A percentile compares a stretch with the other conserved stretches of the same genome.
These are phyloP conservation scores for Leucophenga varia DNA, from an alignment of 1,140 invertebrate genomes.

Conservation along the genomic window DNA sequence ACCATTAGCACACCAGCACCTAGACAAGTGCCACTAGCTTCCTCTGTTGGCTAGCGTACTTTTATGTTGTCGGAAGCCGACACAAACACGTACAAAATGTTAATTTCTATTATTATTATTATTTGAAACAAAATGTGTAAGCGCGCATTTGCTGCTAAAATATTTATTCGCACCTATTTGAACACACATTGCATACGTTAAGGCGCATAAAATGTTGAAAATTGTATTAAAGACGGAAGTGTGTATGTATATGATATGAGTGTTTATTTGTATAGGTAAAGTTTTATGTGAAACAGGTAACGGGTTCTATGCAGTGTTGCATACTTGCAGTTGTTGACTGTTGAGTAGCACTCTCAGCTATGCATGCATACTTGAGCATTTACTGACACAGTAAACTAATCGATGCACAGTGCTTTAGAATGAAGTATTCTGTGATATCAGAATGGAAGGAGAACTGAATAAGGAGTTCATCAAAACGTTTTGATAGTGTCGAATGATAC, in stretches of 20 bases:
- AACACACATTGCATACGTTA: constrained; percentile 3
- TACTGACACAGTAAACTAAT: too few species aligned
- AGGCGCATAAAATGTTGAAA: constrained; percentile 22
- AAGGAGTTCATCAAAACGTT: too few species aligned
- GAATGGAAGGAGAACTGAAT: too few species aligned
- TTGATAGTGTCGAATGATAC: too few species aligned
- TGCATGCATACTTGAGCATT: constrained; percentile 23
- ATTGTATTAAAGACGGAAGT: too few species aligned
- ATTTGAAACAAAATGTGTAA: constrained; percentile 27
- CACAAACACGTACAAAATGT: constrained; percentile 46
- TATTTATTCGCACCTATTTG: constrained; percentile 52
- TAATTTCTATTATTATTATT: constrained; percentile 52
- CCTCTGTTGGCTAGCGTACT: too few species aligned
- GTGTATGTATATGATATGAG: constrained; percentile 32
- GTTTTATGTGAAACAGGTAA: constrained; percentile 20
- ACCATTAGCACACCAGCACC: too few species aligned
- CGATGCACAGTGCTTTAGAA: too few species aligned
- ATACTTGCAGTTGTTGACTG: too few species aligned
- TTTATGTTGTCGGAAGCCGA: constrained; percentile 9
- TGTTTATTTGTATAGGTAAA: constrained; percentile 51
- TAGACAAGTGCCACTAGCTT: too few species aligned
- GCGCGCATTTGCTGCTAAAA: constrained; percentile 34
- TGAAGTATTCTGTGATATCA: too few species aligned
- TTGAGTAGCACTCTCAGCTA: constrained; percentile 22
- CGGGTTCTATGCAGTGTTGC: too few species aligned